Evolutionary conservation across 2,797 vertebrate genomes (phyloP).

Genomic region (Avahi laniger): DNA sequence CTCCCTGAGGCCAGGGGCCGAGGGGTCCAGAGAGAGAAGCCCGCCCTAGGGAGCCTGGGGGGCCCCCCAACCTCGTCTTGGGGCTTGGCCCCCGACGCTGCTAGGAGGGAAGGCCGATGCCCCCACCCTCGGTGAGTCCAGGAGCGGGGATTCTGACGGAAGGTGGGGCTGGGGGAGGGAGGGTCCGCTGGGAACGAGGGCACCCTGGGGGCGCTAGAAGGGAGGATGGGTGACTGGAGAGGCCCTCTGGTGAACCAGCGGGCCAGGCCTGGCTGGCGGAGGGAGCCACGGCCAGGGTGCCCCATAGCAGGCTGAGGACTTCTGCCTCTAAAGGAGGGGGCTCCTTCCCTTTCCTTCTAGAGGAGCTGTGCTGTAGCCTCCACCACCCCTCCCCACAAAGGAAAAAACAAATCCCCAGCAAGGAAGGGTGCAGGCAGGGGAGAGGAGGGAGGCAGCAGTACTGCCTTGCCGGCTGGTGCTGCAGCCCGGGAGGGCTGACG

Average conservation of each 20-base stretch:
- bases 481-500: constrained; percentile 74
- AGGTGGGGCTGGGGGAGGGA: constrained; percentile 45
- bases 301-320: constrained; percentile 52
- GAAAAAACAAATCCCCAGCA: constrained; percentile 36
- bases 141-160: not conserved
- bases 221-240: not conserved
- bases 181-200: constrained; percentile 4
- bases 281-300: not conserved
- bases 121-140: constrained; percentile 69
- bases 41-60: constrained; percentile 73
- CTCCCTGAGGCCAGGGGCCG: constrained; percentile 56
- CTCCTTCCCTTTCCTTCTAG: not conserved
- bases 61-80: constrained; percentile 63
- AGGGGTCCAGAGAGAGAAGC: constrained; percentile 75
- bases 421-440: constrained; percentile 50
- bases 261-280: not conserved
- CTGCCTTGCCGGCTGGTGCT: constrained; percentile 60
- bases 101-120: constrained; percentile 60
- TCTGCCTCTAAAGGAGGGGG: constrained; percentile 40
- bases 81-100: constrained; percentile 69
- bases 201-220: not conserved
- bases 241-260: constrained; percentile 9
- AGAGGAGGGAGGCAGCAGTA: constrained; percentile 46
- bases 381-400: constrained; percentile 49
- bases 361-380: constrained; percentile 45